Base-by-base conservation (phyloP, 2,888 invertebrate genomes). In the Danaus chrysippus region DNA sequence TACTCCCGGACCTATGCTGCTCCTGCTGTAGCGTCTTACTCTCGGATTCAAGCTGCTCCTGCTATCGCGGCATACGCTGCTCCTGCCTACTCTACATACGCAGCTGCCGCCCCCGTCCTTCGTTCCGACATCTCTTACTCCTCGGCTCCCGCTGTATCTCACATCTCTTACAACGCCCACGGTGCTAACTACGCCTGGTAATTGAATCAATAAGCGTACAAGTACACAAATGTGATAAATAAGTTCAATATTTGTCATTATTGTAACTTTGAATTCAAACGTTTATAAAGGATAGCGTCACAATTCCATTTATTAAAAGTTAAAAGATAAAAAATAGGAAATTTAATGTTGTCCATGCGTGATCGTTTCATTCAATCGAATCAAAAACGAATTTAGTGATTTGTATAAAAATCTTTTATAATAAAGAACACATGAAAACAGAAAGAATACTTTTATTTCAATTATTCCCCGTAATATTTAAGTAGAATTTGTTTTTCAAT, bases 141-240 rank as follows among this genome's bases (percentile, higher is more conserved):
- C 55, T 93, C 94, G 66, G 93, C 93, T 55, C 92, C 93, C 69
- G 92, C 92, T 69, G 93, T 93, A 19, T 92, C 94, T 64, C 93
- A 93, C 80, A 88, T 93, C 74, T 84, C 92, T 68, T 94, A 94
- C 90, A 91, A 91, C 74, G 94, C 92, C 66, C 91, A 93, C 69
- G 94, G 93, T 70, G 92, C 93, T 69, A 92, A 92, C 76, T 94
- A 94, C 79, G 93, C 89, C 71, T 94, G 93, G 92, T 94, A 92
- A 49, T 49, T 49, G 49, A 49, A 49, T 49, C 49, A 8, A 49
- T 10, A 10, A 10, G 13, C 42, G 61, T 54, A 15, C 17, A 13
- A 13, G 49, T 46, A 13, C 13, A 49, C 13, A 70, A 68, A 66
- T 73, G 65, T 74, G 83, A 78, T 82, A 78, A 78, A 82, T 83